Percentiles rank a stretch among this genome's conserved stretches.
phyloP scores from a whole-genome alignment of 92 coral and sea anemone species.

The Actinostola sp. region DNA sequence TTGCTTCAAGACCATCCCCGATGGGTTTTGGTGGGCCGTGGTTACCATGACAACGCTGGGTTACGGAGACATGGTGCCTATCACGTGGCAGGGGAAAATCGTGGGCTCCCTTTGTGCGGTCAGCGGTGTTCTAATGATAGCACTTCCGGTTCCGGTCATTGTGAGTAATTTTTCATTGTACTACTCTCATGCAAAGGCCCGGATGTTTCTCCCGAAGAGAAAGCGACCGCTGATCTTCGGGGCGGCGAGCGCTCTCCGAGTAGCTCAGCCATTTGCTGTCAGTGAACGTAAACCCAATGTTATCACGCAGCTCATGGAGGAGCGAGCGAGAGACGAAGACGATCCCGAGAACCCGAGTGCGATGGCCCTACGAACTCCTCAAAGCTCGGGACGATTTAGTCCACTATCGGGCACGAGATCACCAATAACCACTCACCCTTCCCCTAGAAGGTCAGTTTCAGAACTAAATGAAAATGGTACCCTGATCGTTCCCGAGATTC shows the following conservation, averaged over 20 bases:
- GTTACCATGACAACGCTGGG: constrained; percentile 99
- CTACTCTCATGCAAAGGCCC: constrained; percentile 98
- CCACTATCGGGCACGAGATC: constrained; percentile 4
- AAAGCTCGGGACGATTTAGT: constrained; percentile 39
- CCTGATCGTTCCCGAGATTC: constrained; percentile 16
- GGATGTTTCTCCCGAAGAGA: constrained; percentile 77
- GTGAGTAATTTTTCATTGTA: constrained; percentile 97
- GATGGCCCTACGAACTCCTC: constrained; percentile 16
- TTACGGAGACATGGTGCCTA: constrained; percentile 92
- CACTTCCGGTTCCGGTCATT: constrained; percentile 95
- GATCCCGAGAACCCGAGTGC: constrained; percentile 30
- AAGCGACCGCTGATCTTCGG: constrained; percentile 93
- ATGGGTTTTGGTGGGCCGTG: constrained; percentile 99
- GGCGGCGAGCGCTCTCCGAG: constrained; percentile 92
- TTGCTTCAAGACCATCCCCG: constrained; percentile 89
- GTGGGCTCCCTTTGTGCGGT: constrained; percentile 97
- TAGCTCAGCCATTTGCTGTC: constrained; percentile 80
- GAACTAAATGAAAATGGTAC: background rate
- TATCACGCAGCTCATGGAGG: constrained; percentile 49
- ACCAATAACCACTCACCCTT: constrained; percentile 1
- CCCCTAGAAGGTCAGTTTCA: constrained; percentile 24
- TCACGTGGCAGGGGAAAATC: constrained; percentile 78
- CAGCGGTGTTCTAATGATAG: constrained; percentile 93
- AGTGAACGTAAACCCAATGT: constrained; percentile 65
- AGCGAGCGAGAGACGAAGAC: constrained; percentile 28